Conservation (phyloP, 35 echinoderm and acorn worm species). For the Holothuria glaberrima region DNA sequence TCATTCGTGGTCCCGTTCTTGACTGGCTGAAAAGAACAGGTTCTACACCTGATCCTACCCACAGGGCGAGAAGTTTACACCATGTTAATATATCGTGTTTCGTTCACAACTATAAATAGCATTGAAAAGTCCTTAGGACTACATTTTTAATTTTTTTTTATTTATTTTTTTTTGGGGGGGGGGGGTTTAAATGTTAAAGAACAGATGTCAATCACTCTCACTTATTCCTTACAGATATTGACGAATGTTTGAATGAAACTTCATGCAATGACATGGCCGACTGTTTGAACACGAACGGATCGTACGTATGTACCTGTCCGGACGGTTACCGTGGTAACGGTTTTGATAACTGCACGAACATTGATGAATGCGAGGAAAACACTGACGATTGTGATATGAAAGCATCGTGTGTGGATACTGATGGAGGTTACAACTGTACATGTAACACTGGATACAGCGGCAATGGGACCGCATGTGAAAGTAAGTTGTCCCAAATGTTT, state of each 20-base stretch:
- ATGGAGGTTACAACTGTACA: slow-evolving; percentile 66
- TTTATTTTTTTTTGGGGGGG: too few relatives aligned
- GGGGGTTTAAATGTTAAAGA: too few relatives aligned
- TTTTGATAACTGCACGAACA: slow-evolving; percentile 53
- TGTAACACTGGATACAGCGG: slow-evolving; percentile 70
- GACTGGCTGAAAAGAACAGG: too few relatives aligned
- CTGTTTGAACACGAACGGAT: slow-evolving; percentile 71
- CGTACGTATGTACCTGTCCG: slow-evolving; percentile 63
- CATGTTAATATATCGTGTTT: too few relatives aligned
- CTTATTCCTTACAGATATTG: slow-evolving; percentile 53
- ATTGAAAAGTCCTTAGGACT: too few relatives aligned
- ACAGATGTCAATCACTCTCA: too few relatives aligned
- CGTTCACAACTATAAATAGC: too few relatives aligned
- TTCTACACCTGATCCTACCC: too few relatives aligned
- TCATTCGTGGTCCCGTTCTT: too few relatives aligned
- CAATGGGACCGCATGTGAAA: slow-evolving; percentile 60
- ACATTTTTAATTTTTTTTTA: too few relatives aligned
- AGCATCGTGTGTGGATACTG: slow-evolving; percentile 60
- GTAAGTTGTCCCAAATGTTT: slow-evolving; percentile 45
- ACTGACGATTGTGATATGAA: slow-evolving; percentile 50
- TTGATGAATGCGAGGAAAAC: slow-evolving; percentile 73
- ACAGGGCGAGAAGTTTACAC: too few relatives aligned
- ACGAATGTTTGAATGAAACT: slow-evolving; percentile 59
- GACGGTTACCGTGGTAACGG: slow-evolving; percentile 80
- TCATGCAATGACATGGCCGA: slow-evolving; percentile 58